These are phyloP conservation scores for Cassiopea xamachana DNA, from an alignment of 30 jellyfish, hydroid and myxozoan genomes.

Conservation along the genomic window DNA sequence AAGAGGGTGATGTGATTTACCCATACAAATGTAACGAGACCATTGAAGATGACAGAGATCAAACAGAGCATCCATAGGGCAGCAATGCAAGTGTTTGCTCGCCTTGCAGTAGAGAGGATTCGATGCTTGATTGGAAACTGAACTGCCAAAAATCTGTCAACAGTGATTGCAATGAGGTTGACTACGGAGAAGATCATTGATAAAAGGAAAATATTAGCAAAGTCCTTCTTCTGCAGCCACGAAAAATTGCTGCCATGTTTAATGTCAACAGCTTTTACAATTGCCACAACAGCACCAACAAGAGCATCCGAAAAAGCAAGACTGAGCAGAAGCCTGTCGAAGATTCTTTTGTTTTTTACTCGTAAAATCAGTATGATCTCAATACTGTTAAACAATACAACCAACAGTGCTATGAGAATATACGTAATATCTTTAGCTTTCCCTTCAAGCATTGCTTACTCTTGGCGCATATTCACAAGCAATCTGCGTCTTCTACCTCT, in stretches of 20 bases:
- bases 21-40: slow-evolving; percentile 1
- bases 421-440: background rate
- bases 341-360: background rate
- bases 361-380: slow-evolving; percentile 14
- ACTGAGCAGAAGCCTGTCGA: slow-evolving; percentile 30
- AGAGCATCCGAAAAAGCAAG: slow-evolving; percentile 17
- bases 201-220: background rate
- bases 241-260: background rate
- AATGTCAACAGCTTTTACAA: background rate
- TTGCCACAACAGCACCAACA: background rate
- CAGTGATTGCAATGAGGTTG: background rate
- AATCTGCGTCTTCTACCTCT: background rate
- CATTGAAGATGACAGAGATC: background rate
- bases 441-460: background rate
- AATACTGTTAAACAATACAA: background rate
- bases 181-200: slow-evolving; percentile 3
- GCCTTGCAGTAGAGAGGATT: background rate
- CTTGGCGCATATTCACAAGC: too few species aligned
- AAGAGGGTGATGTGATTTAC: background rate
- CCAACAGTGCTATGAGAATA: slow-evolving; percentile 4
- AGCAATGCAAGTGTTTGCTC: background rate
- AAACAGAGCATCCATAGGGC: background rate
- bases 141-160: slow-evolving; percentile 42
- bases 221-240: background rate
- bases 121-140: slow-evolving; percentile 36